phyloP scores from a whole-genome alignment of 2,797 vertebrate species.

The Sebastes baramenuke region DNA sequence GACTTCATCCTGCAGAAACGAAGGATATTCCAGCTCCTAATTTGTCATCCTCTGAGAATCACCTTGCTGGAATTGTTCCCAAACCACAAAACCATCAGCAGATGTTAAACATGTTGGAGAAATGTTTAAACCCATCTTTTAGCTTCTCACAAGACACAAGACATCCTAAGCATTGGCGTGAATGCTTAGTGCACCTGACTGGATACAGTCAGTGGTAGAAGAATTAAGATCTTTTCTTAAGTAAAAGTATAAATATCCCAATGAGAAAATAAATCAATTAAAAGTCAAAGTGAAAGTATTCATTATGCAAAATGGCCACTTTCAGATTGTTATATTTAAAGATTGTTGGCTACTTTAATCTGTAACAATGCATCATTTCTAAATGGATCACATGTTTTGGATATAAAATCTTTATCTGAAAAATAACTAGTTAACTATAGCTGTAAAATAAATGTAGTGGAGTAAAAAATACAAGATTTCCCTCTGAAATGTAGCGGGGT shows the following conservation, averaged over 20 bases:
- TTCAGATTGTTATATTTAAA: not conserved
- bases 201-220: not conserved
- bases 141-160: not conserved
- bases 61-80: constrained; percentile 62
- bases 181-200: not conserved
- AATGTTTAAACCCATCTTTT: constrained; percentile 30
- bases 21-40: constrained; percentile 35
- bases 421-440: not conserved
- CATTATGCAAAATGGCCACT: not conserved
- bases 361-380: not conserved
- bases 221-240: not conserved
- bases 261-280: not conserved
- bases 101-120: constrained; percentile 54
- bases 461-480: not conserved
- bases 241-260: not conserved
- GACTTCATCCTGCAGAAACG: constrained; percentile 52
- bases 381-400: not conserved
- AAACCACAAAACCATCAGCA: constrained; percentile 62
- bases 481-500: not conserved
- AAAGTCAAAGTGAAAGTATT: not conserved
- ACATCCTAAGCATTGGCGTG: not conserved
- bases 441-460: not conserved
- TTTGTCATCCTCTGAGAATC: constrained; percentile 64
- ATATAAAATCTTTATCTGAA: not conserved
- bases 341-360: not conserved